Percentiles rank a stretch among this genome's conserved stretches.
Conservation (phyloP, 2,113 vertebrate genomes). For the Leptobrachium ailaonicum region DNA sequence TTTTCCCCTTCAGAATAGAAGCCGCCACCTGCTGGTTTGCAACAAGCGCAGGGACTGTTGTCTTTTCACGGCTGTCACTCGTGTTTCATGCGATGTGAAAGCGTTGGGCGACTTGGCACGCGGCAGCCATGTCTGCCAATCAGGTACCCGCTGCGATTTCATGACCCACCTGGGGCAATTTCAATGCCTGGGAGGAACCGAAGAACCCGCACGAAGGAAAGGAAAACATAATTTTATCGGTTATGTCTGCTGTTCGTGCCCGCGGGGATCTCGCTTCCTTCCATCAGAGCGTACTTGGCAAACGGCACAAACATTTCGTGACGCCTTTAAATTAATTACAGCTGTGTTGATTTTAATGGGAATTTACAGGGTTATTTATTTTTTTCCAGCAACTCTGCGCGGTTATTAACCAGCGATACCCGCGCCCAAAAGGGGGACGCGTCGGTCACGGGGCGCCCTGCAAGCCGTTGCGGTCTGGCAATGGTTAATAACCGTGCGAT, state of each 20-base stretch:
- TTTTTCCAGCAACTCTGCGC: not conserved
- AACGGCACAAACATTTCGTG: not conserved
- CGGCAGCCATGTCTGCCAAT: not conserved
- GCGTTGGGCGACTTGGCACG: not conserved
- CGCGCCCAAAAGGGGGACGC: not conserved
- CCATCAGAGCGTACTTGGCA: slow-evolving; percentile 11
- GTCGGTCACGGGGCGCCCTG: not conserved
- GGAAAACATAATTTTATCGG: not conserved
- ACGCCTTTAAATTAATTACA: slow-evolving; percentile 23
- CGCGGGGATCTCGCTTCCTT: not conserved
- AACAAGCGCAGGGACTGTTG: not conserved
- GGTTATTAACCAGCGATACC: slow-evolving; percentile 1
- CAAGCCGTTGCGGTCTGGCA: not conserved
- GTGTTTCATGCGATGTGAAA: not conserved
- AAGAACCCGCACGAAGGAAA: not conserved
- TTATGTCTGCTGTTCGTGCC: not conserved
- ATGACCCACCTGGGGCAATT: not conserved
- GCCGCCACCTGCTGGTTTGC: too few relatives aligned
- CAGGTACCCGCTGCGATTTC: not conserved
- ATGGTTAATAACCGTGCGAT: not conserved
- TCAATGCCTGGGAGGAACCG: not conserved
- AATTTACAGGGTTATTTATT: not conserved
- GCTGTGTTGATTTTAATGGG: slow-evolving; percentile 20
- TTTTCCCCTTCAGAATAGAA: too few relatives aligned
- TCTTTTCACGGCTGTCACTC: not conserved